Evolutionary conservation across 2,888 invertebrate genomes (phyloP).

Genomic region (Nebria brevicollis): DNA sequence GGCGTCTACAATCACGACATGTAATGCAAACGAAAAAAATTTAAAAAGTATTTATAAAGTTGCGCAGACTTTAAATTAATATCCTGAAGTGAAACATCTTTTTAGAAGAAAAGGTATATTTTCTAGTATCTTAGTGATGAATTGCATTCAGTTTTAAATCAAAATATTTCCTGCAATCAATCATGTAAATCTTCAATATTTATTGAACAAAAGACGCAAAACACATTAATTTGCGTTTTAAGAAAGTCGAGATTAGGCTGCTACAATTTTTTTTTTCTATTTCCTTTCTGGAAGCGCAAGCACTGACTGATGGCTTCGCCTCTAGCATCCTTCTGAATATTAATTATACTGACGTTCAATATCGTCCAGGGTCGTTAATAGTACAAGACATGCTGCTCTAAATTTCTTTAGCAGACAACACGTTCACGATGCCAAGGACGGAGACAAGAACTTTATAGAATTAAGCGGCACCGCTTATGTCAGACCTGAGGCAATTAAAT

Average conservation of each 20-base stretch:
- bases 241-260: background rate
- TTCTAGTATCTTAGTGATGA: too few species aligned
- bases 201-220: background rate
- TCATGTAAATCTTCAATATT: too few species aligned
- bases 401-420: conserved; percentile 36
- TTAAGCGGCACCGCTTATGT: conserved; percentile 41
- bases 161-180: too few species aligned
- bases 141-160: too few species aligned
- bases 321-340: conserved; percentile 17
- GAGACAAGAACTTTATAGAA: conserved; percentile 41
- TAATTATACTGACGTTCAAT: conserved; percentile 17
- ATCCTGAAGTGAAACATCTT: too few species aligned
- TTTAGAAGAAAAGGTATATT: too few species aligned
- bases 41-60: too few species aligned
- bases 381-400: conserved; percentile 35
- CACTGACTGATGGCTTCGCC: conserved; percentile 2
- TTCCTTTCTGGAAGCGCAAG: background rate
- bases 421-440: conserved; percentile 10
- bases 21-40: background rate
- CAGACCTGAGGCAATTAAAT: conserved; percentile 31
- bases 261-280: background rate
- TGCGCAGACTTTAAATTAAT: too few species aligned
- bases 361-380: conserved; percentile 30
- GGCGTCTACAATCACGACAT: background rate
- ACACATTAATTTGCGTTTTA: background rate